Evolutionary conservation across 2,113 vertebrate genomes (phyloP), one percentile per base, ranked within the genome.

Genomic region (Ornithorhynchus anatinus): DNA sequence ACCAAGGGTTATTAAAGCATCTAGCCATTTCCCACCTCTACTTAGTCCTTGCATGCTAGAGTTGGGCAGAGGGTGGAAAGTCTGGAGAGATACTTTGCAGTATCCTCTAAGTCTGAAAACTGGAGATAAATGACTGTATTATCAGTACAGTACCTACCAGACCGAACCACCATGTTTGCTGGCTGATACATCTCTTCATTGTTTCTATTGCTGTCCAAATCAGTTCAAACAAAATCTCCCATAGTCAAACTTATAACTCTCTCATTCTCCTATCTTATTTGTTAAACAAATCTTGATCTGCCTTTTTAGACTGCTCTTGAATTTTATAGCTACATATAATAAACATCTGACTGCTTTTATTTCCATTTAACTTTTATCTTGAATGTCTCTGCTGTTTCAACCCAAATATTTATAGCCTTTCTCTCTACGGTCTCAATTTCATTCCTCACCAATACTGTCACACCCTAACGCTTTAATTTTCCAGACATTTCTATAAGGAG

Each of bases 291-390:
- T 85, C 64, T 84, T 85, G 82, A 91, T 90, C 75, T 91, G 87
- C 88, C 87, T 90, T 91, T 92, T 91, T 86, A 90, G 90, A 79
- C 80, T 84, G 86, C 86, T 88, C 87, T 89, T 85, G 88, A 84
- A 85, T 92, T 91, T 90, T 91, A 91, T 89, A 87, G 88, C 89
- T 89, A 84, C 88, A 87, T 88, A 84, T 89, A 92, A 92, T 90
- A 92, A 91, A 87, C 89, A 90, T 89, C 84, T 91, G 91, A 93
- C 88, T 92, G 90, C 85, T 86, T 93, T 90, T 93, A 90, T 90
- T 91, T 87, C 87, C 89, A 89, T 91, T 91, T 89, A 90, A 90
- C 91, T 93, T 91, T 90, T 90, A 89, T 91, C 85, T 93, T 78
- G 79, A 92, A 89, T 77, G 71, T 89, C 88, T 89, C 80, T 78